These are phyloP conservation scores for Bucorvus abyssinicus DNA, from an alignment of 2,797 vertebrate species.

Conservation along the genomic window DNA sequence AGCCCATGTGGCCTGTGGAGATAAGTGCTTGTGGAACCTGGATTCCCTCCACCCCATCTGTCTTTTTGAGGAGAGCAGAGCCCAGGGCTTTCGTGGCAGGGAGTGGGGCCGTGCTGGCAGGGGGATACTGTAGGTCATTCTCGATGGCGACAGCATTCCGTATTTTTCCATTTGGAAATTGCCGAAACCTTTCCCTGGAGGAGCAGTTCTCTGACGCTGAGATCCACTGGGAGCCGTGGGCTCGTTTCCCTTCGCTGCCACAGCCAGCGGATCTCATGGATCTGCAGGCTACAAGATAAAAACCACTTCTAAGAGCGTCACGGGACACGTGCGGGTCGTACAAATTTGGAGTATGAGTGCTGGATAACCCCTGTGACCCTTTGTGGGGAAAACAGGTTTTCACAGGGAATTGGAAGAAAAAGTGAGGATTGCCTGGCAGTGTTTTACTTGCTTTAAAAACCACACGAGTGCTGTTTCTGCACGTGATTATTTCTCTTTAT, in stretches of 20 bases:
- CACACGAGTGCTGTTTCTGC: background rate
- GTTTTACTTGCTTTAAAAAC: background rate
- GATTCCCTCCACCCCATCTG: background rate
- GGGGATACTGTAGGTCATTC: background rate
- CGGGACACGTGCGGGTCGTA: background rate
- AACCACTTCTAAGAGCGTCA: background rate
- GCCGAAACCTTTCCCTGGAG: background rate
- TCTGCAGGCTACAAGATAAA: background rate
- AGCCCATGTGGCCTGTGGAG: background rate
- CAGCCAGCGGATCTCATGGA: no score
- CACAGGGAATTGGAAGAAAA: background rate
- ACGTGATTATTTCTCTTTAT: background rate
- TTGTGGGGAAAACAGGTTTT: background rate
- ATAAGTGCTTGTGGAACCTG: background rate
- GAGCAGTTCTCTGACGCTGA: background rate
- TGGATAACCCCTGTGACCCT: background rate
- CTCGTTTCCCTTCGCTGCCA: background rate
- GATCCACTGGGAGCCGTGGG: background rate
- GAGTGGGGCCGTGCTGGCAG: background rate
- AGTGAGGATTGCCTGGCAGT: background rate
- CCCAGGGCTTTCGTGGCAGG: background rate
- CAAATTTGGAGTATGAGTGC: background rate
- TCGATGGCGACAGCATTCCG: accelerated
- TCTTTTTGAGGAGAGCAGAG: background rate
- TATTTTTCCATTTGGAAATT: background rate